phyloP scores from a whole-genome alignment of 2,113 vertebrate genomes.

The Delphinapterus leucas region DNA sequence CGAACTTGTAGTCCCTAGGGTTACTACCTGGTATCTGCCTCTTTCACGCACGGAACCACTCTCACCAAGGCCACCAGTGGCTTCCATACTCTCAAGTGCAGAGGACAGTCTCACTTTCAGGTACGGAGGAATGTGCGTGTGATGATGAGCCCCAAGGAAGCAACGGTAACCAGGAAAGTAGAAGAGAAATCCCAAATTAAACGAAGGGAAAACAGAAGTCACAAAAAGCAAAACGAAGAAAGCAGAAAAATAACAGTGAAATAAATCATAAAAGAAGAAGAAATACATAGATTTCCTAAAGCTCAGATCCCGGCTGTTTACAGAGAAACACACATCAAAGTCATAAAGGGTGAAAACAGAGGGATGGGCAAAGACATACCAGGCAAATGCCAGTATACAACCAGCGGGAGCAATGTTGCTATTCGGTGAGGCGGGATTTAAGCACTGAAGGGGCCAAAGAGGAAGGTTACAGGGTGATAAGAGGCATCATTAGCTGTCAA shows the following conservation, averaged over 20 bases:
- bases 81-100: neutral
- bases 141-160: neutral
- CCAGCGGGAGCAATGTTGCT: neutral
- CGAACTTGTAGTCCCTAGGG: neutral
- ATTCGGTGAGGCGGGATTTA: neutral
- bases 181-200: neutral
- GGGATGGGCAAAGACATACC: neutral
- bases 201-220: neutral
- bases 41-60: neutral
- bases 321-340: neutral
- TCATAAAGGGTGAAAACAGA: neutral
- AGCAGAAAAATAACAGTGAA: neutral
- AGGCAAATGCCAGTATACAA: neutral
- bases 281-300: neutral
- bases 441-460: neutral
- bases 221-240: neutral
- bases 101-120: neutral
- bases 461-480: neutral
- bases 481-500: neutral
- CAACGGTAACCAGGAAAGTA: neutral
- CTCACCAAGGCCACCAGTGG: neutral
- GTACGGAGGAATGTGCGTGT: neutral
- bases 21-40: neutral
- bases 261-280: neutral
- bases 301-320: neutral